Base-by-base conservation (phyloP, 2,888 invertebrate species). In the Anodontia alba region DNA sequence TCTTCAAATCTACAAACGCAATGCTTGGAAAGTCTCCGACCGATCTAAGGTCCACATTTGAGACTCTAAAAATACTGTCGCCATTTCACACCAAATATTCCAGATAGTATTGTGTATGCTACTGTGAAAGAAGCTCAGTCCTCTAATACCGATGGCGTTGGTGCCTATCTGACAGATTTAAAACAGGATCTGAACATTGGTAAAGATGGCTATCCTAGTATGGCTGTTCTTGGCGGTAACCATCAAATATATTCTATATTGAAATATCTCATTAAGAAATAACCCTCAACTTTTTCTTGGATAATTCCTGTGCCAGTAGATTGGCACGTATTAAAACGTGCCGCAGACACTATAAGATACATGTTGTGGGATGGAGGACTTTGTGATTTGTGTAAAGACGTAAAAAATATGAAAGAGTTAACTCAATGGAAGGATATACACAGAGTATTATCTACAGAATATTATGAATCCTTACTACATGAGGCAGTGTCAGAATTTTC, bases 341-440 rank as follows among this genome's bases (percentile, higher is more conserved):
- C 57, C 1, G 57, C 57, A 26, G 57, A 57, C 2, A 57, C 57
- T 8, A 26, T 57, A 29, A 23, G 23, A 23, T 17, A 57, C 29
- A 26, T 57, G 29, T 23, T 57, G 29, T 57, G 57, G 57, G 57
- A 57, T 57, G 57, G 57, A 26, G 57, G 57, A 23, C 23, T 57
- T 23, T 26, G 5, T 26, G 57, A 57, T 26, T 26, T 57, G 23
- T 23, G 26, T 8, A 57, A 57, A 15, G 57, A 23, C 5, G 23
- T 23, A 1, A 26, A 26, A 29, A 17, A 57, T 57, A 23, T 26
- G 23, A 57, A 57, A 23, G 57, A 57, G 7, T 7, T 57, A 26
- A 26, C 26, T 26, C 57, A 57, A 23, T 57, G 57, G 29, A 57
- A 57, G 15, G 57, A 57, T 57, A 57, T 57, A 26, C 57, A 57